phyloP scores from a whole-genome alignment of 1,140 invertebrate species.

The Hydropsyche tenuis region DNA sequence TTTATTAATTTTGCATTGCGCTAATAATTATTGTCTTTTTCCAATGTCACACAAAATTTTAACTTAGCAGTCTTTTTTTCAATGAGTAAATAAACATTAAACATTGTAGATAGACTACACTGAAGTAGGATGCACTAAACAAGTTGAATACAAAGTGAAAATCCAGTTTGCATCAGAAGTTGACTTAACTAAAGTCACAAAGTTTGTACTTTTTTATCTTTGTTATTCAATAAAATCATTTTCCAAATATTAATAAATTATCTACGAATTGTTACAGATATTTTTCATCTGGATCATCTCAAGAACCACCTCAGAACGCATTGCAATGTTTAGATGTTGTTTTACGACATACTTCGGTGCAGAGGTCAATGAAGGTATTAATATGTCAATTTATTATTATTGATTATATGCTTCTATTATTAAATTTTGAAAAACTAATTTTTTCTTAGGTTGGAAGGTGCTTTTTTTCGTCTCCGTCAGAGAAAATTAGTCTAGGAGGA shows the following conservation, averaged over 20 bases:
- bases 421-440: conserved; percentile 24
- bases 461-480: conserved; percentile 60
- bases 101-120: conserved; percentile 51
- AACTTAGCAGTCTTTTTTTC: not conserved
- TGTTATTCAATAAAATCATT: not conserved
- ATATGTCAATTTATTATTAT: not conserved
- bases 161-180: conserved; percentile 62
- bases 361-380: conserved; percentile 57
- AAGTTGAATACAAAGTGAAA: conserved; percentile 63
- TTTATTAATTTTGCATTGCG: not conserved
- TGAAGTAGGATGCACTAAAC: conserved; percentile 60
- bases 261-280: conserved; percentile 51
- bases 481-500: conserved; percentile 60
- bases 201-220: not conserved
- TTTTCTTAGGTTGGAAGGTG: conserved; percentile 62
- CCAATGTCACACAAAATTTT: not conserved
- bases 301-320: conserved; percentile 67
- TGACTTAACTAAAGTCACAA: conserved; percentile 45
- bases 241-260: not conserved
- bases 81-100: not conserved
- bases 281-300: conserved; percentile 53
- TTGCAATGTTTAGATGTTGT: conserved; percentile 85
- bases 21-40: not conserved
- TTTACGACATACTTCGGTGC: conserved; percentile 67
- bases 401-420: not conserved